These are phyloP conservation scores for Dicyrtoma fusca DNA, from an alignment of 2,888 invertebrate genomes.

Conservation along the genomic window DNA sequence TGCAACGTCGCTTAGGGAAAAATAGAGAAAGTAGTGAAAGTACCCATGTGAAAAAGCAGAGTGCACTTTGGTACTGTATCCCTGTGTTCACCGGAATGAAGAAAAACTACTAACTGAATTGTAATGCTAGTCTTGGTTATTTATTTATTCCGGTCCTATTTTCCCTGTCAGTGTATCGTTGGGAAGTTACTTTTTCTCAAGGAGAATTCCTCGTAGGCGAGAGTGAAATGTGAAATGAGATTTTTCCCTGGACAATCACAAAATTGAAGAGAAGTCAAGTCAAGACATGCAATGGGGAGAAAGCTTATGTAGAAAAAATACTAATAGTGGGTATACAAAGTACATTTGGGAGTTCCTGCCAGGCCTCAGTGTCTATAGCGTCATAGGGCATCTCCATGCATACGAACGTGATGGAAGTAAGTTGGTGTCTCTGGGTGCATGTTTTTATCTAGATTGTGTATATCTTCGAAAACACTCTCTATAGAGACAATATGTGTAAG, in stretches of 20 bases:
- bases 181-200: constrained; percentile 3
- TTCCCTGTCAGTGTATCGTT: background rate
- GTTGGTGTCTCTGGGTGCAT: background rate
- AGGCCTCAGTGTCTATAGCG: no score
- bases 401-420: background rate
- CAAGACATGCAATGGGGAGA: background rate
- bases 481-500: no score
- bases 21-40: background rate
- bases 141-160: constrained; percentile 8
- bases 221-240: constrained; percentile 15
- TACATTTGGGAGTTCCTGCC: background rate
- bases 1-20: no score
- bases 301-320: background rate
- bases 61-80: background rate
- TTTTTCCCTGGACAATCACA: constrained; percentile 6
- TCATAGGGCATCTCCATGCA: no score
- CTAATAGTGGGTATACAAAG: background rate
- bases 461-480: background rate
- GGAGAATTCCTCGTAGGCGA: background rate
- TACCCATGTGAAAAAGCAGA: no score
- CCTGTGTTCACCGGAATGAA: background rate
- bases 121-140: background rate
- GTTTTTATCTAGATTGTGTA: background rate
- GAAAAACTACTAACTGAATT: constrained; percentile 3
- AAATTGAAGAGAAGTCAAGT: constrained; percentile 6